Conservation (phyloP, 2,113 vertebrate genomes). For the Elaphurus davidianus region DNA sequence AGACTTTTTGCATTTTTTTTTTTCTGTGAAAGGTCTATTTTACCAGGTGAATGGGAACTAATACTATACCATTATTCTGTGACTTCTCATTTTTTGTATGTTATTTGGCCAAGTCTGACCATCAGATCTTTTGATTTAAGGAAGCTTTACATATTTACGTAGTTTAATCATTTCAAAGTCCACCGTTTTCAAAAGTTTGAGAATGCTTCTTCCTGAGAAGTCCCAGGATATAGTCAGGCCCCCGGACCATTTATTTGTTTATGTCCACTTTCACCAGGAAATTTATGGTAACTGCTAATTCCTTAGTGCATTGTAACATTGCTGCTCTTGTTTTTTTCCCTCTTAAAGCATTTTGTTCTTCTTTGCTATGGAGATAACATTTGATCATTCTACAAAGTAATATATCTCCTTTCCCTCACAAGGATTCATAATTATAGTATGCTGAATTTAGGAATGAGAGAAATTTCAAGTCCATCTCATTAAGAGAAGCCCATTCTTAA, state of each 20-base stretch:
- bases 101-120: not conserved
- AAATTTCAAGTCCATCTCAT: not conserved
- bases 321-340: not conserved
- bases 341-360: not conserved
- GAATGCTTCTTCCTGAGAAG: not conserved
- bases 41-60: not conserved
- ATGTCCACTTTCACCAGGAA: not conserved
- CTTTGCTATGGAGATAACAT: not conserved
- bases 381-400: not conserved
- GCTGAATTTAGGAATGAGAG: not conserved
- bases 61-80: not conserved
- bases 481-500: not conserved
- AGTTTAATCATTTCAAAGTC: not conserved
- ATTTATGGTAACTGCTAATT: not conserved
- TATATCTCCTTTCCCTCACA: not conserved
- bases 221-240: not conserved
- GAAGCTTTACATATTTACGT: not conserved
- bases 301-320: not conserved
- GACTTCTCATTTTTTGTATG: not conserved
- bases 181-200: not conserved
- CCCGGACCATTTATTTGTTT: not conserved
- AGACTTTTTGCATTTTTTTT: not conserved
- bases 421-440: not conserved
- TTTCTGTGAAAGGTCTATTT: not conserved
- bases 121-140: not conserved